Conservation (phyloP, 2,888 invertebrate species). For the Dermolepida albohirtum region DNA sequence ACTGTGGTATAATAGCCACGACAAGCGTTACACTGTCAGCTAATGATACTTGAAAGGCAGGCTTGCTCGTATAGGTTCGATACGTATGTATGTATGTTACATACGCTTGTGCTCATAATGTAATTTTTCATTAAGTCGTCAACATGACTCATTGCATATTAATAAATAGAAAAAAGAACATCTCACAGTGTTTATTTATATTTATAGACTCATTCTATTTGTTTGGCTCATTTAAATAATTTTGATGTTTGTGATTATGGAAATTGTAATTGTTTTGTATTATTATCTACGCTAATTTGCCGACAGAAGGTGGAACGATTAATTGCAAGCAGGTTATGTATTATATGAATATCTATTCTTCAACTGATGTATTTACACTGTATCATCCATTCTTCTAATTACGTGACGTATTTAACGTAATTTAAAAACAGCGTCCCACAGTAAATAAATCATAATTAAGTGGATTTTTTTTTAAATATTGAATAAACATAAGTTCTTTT, state of each 20-base stretch:
- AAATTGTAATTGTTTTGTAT: constrained; percentile 10
- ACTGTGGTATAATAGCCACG: constrained; percentile 15
- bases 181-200: constrained; percentile 32
- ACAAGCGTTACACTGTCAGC: constrained; percentile 14
- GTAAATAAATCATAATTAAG: no score
- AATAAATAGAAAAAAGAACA: constrained; percentile 1
- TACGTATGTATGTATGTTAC: neutral
- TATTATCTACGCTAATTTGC: neutral
- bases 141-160: constrained; percentile 22
- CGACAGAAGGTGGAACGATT: no score
- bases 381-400: no score
- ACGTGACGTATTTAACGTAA: no score
- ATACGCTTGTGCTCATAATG: constrained; percentile 1
- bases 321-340: no score
- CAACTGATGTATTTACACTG: no score
- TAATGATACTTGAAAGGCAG: constrained; percentile 7
- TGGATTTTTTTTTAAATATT: no score
- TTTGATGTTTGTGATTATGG: neutral
- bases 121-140: constrained; percentile 1
- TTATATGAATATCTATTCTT: no score
- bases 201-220: constrained; percentile 28
- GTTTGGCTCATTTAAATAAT: constrained; percentile 17
- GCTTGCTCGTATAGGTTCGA: neutral
- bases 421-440: no score
- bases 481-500: no score